Base-by-base conservation (phyloP, 2,888 invertebrate species). In the Danaus chrysippus region DNA sequence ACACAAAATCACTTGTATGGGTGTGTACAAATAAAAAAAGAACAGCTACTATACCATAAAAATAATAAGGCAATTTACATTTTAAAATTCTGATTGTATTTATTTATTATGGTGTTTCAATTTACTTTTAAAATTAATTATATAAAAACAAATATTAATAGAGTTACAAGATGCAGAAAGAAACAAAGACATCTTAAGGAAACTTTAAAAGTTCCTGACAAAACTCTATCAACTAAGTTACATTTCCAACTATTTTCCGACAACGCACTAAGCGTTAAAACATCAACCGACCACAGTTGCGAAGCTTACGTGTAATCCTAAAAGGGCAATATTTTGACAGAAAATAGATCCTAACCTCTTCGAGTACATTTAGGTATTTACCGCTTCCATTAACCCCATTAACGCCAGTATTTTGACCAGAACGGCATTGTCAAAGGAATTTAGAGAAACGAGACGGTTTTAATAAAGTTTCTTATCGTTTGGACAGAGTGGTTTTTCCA, bases 311-410 rank as follows among this genome's bases (percentile, higher is more conserved):
- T 81, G 80, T 83, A 82, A 81, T 81, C 81, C 83, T 86, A 79
- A 86, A 86, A 86, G 86, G 86, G 86, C 84, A 83, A 86, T 86
- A 86, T 85, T 86, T 86, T 85, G 83, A 82, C 76, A 77, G 81
- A 73, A 82, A 84, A 84, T 82, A 82, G 82, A 83, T 73, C 73
- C 70, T 72, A 73, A 86, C 79, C n/a, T n/a, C n/a, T n/a, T n/a
- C n/a, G n/a, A n/a, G n/a, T n/a, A n/a, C n/a, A n/a, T n/a, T n/a
- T n/a, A 77, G 82, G 79, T 82, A 78, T 84, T 84, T 82, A 82
- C 82, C 77, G 76, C 72, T 65, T 64, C 80, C 81, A 84, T 84
- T 86, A 86, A 80, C 78, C 76, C 82, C 84, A 83, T 83, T 84
- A 84, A 75, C 78, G 71, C 71, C 73, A 70, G 73, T 75, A 74